Evolutionary conservation across 2,888 invertebrate species (phyloP).

Genomic region (Protophormia terraenovae): DNA sequence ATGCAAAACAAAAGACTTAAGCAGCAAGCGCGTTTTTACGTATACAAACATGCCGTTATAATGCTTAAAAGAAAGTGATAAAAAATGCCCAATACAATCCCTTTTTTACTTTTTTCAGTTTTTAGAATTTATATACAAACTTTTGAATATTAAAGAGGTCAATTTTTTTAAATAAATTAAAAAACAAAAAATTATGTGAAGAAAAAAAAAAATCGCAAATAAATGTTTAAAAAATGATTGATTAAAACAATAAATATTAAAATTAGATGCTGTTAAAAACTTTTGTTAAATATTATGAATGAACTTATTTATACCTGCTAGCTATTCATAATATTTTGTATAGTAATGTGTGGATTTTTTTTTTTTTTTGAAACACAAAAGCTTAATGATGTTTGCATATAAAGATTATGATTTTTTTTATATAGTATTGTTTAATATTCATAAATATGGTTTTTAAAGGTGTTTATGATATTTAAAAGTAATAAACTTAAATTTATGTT

Average conservation of each 20-base stretch:
- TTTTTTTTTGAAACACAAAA: neutral
- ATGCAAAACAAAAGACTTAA: neutral
- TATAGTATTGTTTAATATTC: neutral
- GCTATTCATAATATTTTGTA: neutral
- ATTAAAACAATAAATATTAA: neutral
- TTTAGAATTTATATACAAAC: neutral
- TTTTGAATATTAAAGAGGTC: neutral
- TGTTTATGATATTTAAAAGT: neutral
- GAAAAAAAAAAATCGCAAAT: neutral
- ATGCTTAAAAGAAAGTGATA: neutral
- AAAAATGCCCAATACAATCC: neutral
- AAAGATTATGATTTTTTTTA: neutral
- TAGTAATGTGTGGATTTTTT: neutral
- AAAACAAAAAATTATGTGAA: neutral
- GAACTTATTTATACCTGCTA: too few species aligned
- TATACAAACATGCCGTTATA: neutral
- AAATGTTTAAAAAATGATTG: neutral
- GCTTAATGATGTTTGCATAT: neutral
- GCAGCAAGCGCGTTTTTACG: neutral
- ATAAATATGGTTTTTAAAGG: neutral
- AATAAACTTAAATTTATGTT: neutral
- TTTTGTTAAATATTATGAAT: too few species aligned
- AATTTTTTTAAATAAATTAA: neutral
- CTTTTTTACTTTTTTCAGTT: neutral
- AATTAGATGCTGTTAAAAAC: neutral